Base-by-base conservation (phyloP, 2,113 vertebrate species). In the Scytalopus superciliaris region DNA sequence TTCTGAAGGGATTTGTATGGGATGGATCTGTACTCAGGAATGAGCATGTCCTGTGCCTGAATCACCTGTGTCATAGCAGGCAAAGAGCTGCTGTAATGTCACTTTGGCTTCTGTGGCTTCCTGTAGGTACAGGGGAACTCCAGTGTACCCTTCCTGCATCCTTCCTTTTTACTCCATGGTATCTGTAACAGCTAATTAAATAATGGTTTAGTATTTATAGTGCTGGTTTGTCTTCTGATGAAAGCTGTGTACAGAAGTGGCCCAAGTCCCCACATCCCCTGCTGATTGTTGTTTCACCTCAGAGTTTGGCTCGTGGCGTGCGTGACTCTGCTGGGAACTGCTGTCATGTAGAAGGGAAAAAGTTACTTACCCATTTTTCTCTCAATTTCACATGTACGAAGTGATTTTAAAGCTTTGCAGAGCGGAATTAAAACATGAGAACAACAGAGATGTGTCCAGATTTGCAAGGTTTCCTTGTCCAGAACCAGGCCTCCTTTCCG, bases 1-100 rank as follows among this genome's bases (percentile, higher is more conserved):
- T 94, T 97, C 72, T 79, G 75, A 52, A 83, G 72, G 78, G 92
- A 87, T 94, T 97, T 96, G 57, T 39, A 10, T 73, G 67, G 57
- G 57, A n/a, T 73, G 67, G 37, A 17, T 67, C 39, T n/a, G 25
- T 80, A 15, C 86, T 88, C 7, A 0, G 64, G 57, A 84, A 39
- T 2, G 40, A 72, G 70, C 19, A 2, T 60, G 62, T 64, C 57
- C 82, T 79, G 28, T 68, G 55, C 75, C 57, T 80, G n/a, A 62
- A 70, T 62, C 19, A 12, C 45, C 49, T 50, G 39, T 60, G 22
- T 25, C 1, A 0, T 45, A 67, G 52, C 28, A n/a, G 33, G 21
- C 10, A 25, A 47, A 77, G 31, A 84, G 60, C 44, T 84, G 42
- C 72, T 80, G 44, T 30, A 50, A 83, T 73, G 67, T 45, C 63